These are phyloP conservation scores for Zaprionus gabonicus DNA, from an alignment of 1,140 invertebrate genomes.

Conservation along the genomic window DNA sequence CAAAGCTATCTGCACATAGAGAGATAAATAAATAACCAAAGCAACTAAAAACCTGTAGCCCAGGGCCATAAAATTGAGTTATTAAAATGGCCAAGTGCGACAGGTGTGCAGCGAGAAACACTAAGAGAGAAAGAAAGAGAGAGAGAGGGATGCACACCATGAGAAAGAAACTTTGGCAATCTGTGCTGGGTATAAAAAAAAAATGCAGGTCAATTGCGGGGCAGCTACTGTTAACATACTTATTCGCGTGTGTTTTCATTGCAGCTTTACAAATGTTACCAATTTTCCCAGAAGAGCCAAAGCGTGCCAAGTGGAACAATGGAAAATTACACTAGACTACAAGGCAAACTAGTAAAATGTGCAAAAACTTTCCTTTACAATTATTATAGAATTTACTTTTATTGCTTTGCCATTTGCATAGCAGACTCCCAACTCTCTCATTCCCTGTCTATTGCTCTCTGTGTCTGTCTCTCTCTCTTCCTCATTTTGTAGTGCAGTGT, in stretches of 20 bases:
- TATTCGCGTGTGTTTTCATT: slow-evolving; percentile 28
- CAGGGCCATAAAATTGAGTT: slow-evolving; percentile 70
- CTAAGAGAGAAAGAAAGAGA: slow-evolving; percentile 7
- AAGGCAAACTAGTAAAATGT: neutral
- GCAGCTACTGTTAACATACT: slow-evolving; percentile 29
- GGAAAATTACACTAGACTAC: slow-evolving; percentile 14
- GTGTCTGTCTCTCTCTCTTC: neutral
- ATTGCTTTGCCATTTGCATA: neutral
- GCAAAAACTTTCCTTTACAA: neutral
- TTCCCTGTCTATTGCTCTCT: neutral
- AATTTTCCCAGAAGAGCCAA: slow-evolving; percentile 25
- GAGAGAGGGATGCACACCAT: slow-evolving; percentile 5
- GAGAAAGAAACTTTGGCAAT: slow-evolving; percentile 44
- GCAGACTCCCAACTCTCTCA: neutral
- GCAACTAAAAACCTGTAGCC: slow-evolving; percentile 54
- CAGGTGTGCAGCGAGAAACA: slow-evolving; percentile 48
- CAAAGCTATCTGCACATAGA: slow-evolving; percentile 37
- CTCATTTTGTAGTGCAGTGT: slow-evolving; percentile 10
- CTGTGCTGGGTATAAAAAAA: slow-evolving; percentile 39
- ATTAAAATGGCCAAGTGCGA: slow-evolving; percentile 60
- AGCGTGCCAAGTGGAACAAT: slow-evolving; percentile 45
- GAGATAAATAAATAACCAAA: slow-evolving; percentile 61
- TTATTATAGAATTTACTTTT: slow-evolving; percentile 8
- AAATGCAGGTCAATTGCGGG: slow-evolving; percentile 65
- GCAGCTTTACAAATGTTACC: slow-evolving; percentile 35